A percentile compares a stretch with the other conserved stretches of the same genome.
Evolutionary conservation across 2,888 invertebrate species (phyloP).

Genomic region (Pegoplata infirma): DNA sequence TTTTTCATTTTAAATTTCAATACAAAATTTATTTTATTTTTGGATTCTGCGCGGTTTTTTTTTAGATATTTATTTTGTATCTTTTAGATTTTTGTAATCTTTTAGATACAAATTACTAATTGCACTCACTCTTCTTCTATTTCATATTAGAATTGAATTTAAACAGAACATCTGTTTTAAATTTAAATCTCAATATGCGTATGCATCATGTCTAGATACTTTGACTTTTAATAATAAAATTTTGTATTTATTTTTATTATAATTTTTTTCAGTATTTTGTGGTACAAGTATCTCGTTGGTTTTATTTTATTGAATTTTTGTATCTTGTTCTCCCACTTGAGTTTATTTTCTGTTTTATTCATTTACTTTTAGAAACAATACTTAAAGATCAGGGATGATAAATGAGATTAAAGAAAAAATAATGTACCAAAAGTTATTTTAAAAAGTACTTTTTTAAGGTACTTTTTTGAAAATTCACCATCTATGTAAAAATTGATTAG

Average conservation of each 20-base stretch:
- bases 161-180: slow-evolving; percentile 60
- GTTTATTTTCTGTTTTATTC: slow-evolving; percentile 15
- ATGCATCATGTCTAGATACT: slow-evolving; percentile 33
- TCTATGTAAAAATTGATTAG: too few relatives aligned
- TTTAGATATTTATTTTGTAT: slow-evolving; percentile 1
- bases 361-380: slow-evolving; percentile 35
- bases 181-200: slow-evolving; percentile 49
- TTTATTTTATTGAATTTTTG: slow-evolving; percentile 34
- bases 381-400: not conserved
- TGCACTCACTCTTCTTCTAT: slow-evolving; percentile 37
- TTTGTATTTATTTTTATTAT: slow-evolving; percentile 30
- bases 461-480: too few relatives aligned
- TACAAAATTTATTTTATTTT: slow-evolving; percentile 16
- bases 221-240: not conserved
- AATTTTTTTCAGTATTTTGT: slow-evolving; percentile 38
- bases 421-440: too few relatives aligned
- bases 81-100: not conserved
- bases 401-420: too few relatives aligned
- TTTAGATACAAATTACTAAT: slow-evolving; percentile 5
- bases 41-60: slow-evolving; percentile 46
- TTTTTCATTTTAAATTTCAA: not conserved
- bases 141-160: slow-evolving; percentile 38
- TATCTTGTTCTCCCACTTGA: slow-evolving; percentile 63
- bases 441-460: too few relatives aligned
- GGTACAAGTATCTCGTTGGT: slow-evolving; percentile 5